These are phyloP conservation scores for Astyanax mexicanus DNA, from an alignment of 2,797 vertebrate genomes.

Conservation along the genomic window DNA sequence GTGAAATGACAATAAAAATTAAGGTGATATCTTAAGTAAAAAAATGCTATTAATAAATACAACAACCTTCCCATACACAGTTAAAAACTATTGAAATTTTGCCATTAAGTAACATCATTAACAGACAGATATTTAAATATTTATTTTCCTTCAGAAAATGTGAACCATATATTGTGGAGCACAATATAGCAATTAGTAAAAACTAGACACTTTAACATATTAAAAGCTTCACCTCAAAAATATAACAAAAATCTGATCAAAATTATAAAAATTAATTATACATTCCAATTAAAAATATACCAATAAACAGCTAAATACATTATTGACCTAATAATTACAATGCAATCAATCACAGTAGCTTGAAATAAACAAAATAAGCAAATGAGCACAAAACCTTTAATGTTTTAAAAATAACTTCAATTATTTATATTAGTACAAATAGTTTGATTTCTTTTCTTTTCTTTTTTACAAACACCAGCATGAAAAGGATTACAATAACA, in stretches of 20 bases:
- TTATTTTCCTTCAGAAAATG: slow-evolving; percentile 99
- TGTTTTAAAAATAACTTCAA: slow-evolving; percentile 99
- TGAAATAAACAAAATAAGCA: slow-evolving; percentile 99
- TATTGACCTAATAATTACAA: slow-evolving; percentile 99
- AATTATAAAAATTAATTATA: slow-evolving; percentile 99
- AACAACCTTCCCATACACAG: slow-evolving; percentile 99
- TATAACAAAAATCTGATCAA: slow-evolving; percentile 99
- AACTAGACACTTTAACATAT: slow-evolving; percentile 99
- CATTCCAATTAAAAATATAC: slow-evolving; percentile 99
- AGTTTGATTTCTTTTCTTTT: slow-evolving; percentile 99
- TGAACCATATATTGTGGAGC: slow-evolving; percentile 99
- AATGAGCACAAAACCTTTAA: slow-evolving; percentile 99
- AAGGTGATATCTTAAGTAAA: slow-evolving; percentile 99
- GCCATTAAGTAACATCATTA: slow-evolving; percentile 99
- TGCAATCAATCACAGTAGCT: slow-evolving; percentile 99
- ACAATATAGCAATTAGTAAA: slow-evolving; percentile 99
- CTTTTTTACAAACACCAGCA: slow-evolving; percentile 99
- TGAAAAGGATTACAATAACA: slow-evolving; percentile 99
- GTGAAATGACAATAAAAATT: slow-evolving; percentile 99
- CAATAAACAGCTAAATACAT: slow-evolving; percentile 99
- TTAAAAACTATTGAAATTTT: slow-evolving; percentile 99
- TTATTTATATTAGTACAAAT: slow-evolving; percentile 99
- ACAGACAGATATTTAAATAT: slow-evolving; percentile 99
- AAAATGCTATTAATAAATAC: slow-evolving; percentile 99
- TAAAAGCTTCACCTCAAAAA: slow-evolving; percentile 99